phyloP scores from a whole-genome alignment of 2,113 vertebrate genomes.

The Setophaga kirtlandii region DNA sequence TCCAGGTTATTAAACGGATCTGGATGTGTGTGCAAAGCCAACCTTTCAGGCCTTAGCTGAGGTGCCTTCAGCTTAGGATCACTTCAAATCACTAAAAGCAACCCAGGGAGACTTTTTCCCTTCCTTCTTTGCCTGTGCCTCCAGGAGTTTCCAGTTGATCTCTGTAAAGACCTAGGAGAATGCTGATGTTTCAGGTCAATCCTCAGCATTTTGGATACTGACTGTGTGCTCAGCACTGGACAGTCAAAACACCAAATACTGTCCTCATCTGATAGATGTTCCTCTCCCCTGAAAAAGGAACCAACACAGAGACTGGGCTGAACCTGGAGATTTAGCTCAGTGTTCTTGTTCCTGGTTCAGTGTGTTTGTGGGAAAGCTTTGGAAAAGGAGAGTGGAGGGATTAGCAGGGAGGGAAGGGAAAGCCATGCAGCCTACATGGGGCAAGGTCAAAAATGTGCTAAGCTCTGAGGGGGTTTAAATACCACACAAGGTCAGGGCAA shows the following conservation, averaged over 20 bases:
- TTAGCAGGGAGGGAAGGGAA: not conserved
- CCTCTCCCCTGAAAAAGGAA: not conserved
- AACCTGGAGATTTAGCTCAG: not conserved
- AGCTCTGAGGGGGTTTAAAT: not conserved
- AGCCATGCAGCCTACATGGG: not conserved
- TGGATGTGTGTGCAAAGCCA: not conserved
- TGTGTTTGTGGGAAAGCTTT: not conserved
- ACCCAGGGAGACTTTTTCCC: not conserved
- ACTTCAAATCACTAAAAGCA: not conserved
- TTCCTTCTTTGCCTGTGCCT: not conserved
- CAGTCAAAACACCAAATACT: not conserved
- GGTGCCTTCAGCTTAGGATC: not conserved
- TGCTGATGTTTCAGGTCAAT: not conserved
- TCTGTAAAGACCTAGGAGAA: not conserved
- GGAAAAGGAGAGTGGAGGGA: not conserved
- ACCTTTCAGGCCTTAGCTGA: not conserved
- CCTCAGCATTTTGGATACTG: not conserved
- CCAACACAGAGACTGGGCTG: not conserved
- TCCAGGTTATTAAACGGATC: constrained; percentile 61
- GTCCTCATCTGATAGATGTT: not conserved
- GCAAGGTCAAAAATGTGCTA: not conserved
- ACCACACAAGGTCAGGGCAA: not conserved
- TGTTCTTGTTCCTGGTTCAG: not conserved
- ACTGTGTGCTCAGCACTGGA: not conserved
- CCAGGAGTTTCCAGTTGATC: not conserved